Evolutionary conservation across 2,113 vertebrate genomes (phyloP).

Genomic region (Ptychochromis oligacanthus): DNA sequence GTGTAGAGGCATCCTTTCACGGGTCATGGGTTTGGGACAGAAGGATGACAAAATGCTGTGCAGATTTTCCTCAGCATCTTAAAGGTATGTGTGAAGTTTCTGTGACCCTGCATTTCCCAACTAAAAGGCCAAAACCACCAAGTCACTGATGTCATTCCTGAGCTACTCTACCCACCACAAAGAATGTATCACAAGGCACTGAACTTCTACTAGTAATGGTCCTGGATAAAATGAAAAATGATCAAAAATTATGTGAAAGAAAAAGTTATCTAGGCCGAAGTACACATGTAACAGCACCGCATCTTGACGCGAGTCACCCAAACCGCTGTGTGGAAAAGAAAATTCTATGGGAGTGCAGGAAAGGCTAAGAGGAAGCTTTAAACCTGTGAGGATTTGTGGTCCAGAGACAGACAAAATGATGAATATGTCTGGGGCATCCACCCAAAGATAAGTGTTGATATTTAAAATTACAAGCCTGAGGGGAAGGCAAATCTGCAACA

Average conservation of each 20-base stretch:
- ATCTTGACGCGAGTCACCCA: slow-evolving; percentile 30
- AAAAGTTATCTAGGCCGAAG: slow-evolving; percentile 28
- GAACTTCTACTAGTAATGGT: not conserved
- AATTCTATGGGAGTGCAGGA: slow-evolving; percentile 1
- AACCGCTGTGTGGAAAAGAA: slow-evolving; percentile 17
- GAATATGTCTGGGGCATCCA: slow-evolving; percentile 2
- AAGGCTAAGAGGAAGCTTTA: slow-evolving; percentile 33
- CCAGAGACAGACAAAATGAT: not conserved
- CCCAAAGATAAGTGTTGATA: slow-evolving; percentile 25
- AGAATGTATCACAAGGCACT: slow-evolving; percentile 2
- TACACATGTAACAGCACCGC: not conserved
- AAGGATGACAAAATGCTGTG: not conserved
- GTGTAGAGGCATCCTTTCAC: not conserved
- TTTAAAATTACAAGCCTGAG: slow-evolving; percentile 44
- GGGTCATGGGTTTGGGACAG: not conserved
- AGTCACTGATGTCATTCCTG: slow-evolving; percentile 29
- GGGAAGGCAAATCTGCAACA: slow-evolving; percentile 30
- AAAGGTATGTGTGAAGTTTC: slow-evolving; percentile 22
- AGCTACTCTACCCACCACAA: not conserved
- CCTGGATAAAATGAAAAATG: not conserved
- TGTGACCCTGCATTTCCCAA: slow-evolving; percentile 21
- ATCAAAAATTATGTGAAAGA: not conserved
- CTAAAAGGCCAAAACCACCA: slow-evolving; percentile 21
- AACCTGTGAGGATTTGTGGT: slow-evolving; percentile 1
- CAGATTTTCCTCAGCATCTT: slow-evolving; percentile 12